Base-by-base conservation (phyloP, 2,797 vertebrate genomes). In the Tachyglossus aculeatus region DNA sequence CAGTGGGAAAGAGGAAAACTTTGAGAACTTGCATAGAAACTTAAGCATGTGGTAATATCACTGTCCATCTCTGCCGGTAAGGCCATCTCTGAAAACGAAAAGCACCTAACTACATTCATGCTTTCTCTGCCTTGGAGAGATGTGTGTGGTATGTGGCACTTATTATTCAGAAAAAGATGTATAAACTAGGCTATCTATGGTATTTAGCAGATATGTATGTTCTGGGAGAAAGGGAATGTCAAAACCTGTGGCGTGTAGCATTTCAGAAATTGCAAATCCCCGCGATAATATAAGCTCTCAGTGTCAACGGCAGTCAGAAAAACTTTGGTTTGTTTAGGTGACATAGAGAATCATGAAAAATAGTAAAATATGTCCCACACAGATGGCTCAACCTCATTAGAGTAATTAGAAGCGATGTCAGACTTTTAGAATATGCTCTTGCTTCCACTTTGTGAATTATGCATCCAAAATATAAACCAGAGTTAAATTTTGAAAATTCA, bases 31-130 rank as follows among this genome's bases (percentile, higher is more conserved):
- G n/a, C n/a, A n/a, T n/a, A n/a, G n/a, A n/a, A n/a, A 36, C 66
- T 82, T 68, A 78, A 2, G 44, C 34, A 54, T 16, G 18, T 25
- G 40, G 13, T n/a, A 63, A 33, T 45, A 70, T 68, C 44, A 74
- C 86, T 77, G 63, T 63, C 29, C 4, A 1, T 60, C 22, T 73
- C 57, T 74, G 82, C 71, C 67, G 47, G 38, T 52, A 60, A 60
- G 2, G 14, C 36, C 27, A 6, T 10, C 34, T 53, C 29, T 78
- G 15, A 31, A 0, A 1, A 22, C 32, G 6, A 25, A n/a, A 37
- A 69, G 13, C 2, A 0, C 43, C 70, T 70, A 41, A 7, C n/a
- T 2, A 65, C 44, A 81, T 74, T 75, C 22, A n/a, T 60, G 27
- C 32, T 53, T 55, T 32, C 57, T 58, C 59, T 1, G n/a, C 31